Base-by-base conservation (phyloP, 2,113 vertebrate genomes). In the Neofelis nebulosa region DNA sequence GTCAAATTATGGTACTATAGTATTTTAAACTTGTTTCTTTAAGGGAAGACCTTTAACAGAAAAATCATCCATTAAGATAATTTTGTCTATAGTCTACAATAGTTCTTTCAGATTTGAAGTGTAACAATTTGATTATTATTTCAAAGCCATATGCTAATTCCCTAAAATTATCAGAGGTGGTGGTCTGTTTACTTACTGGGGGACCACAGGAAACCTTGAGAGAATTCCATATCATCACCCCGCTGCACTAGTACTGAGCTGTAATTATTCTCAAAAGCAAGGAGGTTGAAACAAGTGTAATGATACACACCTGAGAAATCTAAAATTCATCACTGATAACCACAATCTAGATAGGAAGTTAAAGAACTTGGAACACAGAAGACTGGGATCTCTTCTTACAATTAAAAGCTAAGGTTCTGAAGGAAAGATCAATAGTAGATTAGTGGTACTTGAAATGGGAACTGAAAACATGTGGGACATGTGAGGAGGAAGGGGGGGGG, bases 1-100 rank as follows among this genome's bases (percentile, higher is more conserved):
- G 45, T 83, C 68, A 79, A 90, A 90, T 88, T 61, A 94, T 52
- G 66, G 68, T 79, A 85, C 15, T 80, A 38, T 41, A 29, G 33
- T 52, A 92, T 87, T 79, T 94, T 76, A 79, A 90, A 83, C 36
- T 71, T 66, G 23, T 87, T 97, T 92, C 65, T 71, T 96, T 92
- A 97, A 93, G 63, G 27, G 25, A 95, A 92, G 95, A 80, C 31
- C n/a, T 81, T 81, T 45, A 19, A 92, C 18, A 65, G 78, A 95
- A 92, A 92, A 93, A 85, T 80, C 14, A 41, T 84, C 68, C 36
- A 31, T 92, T 33, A 86, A 78, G 33, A 68, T 86, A 61, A 96
- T 84, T 97, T 91, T 87, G 89, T 65, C 96, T 89, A 38, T 7
- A 89, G 38, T 83, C 71, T 73, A 79, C 31, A 78, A 74, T 21